Evolutionary conservation across 2,888 invertebrate genomes (phyloP).

Genomic region (Machimus rusticus): DNA sequence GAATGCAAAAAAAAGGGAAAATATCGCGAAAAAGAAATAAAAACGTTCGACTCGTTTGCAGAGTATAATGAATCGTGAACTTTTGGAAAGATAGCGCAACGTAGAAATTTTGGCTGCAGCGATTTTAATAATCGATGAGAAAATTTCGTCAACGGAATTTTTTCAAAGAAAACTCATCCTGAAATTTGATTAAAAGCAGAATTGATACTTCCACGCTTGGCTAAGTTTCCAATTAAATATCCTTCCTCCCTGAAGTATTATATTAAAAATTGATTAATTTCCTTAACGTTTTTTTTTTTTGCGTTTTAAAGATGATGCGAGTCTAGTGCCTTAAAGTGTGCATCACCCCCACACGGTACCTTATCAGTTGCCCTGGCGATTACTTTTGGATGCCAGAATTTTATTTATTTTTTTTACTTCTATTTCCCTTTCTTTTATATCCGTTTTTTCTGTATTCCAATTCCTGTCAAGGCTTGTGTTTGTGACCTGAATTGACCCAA

Average conservation of each 20-base stretch:
- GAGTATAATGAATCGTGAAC: slow-evolving; percentile 25
- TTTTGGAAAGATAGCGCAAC: background rate
- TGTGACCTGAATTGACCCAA: background rate
- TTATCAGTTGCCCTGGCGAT: background rate
- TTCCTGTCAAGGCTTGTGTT: background rate
- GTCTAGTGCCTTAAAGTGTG: background rate
- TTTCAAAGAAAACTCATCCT: background rate
- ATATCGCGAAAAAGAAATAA: background rate
- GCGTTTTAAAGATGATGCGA: background rate
- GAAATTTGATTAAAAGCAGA: background rate
- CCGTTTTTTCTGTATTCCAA: background rate
- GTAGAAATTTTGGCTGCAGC: background rate
- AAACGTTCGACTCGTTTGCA: slow-evolving; percentile 31
- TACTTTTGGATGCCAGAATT: background rate
- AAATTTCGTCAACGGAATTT: background rate
- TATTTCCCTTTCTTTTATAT: background rate
- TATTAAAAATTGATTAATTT: background rate
- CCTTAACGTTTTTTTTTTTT: background rate
- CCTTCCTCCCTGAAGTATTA: background rate
- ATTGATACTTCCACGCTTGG: background rate
- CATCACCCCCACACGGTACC: background rate
- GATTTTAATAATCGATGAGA: background rate
- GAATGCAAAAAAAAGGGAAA: background rate
- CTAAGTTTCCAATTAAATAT: background rate
- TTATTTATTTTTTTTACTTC: background rate